phyloP scores from a whole-genome alignment of 2,888 invertebrate species.

The Amphipoea lucens region DNA sequence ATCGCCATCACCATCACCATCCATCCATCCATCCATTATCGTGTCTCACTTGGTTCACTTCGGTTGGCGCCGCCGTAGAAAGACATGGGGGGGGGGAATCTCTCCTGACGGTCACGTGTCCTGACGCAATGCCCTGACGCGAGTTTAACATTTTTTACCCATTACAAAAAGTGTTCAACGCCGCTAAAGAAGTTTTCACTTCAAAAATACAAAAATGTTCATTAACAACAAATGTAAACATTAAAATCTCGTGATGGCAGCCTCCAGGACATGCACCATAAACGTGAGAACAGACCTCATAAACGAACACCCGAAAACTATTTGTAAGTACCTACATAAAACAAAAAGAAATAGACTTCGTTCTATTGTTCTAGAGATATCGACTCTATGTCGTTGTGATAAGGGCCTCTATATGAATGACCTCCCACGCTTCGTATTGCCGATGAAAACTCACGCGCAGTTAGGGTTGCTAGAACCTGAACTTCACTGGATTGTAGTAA shows the following conservation, averaged over 20 bases:
- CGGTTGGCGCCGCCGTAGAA: too few relatives aligned
- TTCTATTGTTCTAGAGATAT: conserved; percentile 40
- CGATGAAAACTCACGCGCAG: conserved; percentile 57
- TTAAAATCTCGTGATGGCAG: conserved; percentile 30
- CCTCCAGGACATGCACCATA: conserved; percentile 58
- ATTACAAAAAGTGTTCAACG: too few relatives aligned
- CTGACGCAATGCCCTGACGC: too few relatives aligned
- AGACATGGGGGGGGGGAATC: too few relatives aligned
- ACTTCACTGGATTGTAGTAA: neutral
- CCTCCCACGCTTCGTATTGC: conserved; percentile 74
- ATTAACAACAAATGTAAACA: conserved; percentile 50
- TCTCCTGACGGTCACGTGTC: too few relatives aligned
- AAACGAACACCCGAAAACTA: conserved; percentile 67
- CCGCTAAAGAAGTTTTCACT: too few relatives aligned
- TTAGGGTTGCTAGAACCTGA: conserved; percentile 41
- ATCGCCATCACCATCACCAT: too few relatives aligned
- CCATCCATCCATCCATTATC: too few relatives aligned
- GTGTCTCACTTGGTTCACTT: too few relatives aligned
- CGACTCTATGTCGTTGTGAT: conserved; percentile 50
- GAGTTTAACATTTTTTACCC: too few relatives aligned
- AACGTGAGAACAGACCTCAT: conserved; percentile 66
- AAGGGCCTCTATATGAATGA: conserved; percentile 58
- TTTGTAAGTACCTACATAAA: conserved; percentile 61
- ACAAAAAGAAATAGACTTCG: conserved; percentile 60
- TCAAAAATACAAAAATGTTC: conserved; percentile 18